A percentile compares a stretch with the other conserved stretches of the same genome.
Evolutionary conservation across 2,113 vertebrate species (phyloP).

Genomic region (zebrafish (Danio rerio)): GRCz12tu NC_133196.1:18335501-18336000

Average conservation of each 20-base stretch:
- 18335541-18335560: too few relatives aligned
- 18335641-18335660: not conserved
- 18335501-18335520: too few relatives aligned
- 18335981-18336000: constrained; percentile 10
- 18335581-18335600: too few relatives aligned
- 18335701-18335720: not conserved
- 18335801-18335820: not conserved
- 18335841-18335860: constrained; percentile 20
- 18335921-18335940: constrained; percentile 24
- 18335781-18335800: not conserved
- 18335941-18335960: not conserved
- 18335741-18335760: constrained; percentile 11
- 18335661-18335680: not conserved
- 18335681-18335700: not conserved
- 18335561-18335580: too few relatives aligned
- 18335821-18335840: not conserved
- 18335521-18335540: too few relatives aligned
- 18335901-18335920: not conserved
- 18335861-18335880: not conserved
- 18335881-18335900: constrained; percentile 21
- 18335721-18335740: not conserved
- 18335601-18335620: too few relatives aligned
- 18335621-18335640: too few relatives aligned
- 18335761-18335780: not conserved
- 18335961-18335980: not conserved